Evolutionary conservation across 2,113 vertebrate genomes (phyloP).

Genomic region (Chaetops frenatus): DNA sequence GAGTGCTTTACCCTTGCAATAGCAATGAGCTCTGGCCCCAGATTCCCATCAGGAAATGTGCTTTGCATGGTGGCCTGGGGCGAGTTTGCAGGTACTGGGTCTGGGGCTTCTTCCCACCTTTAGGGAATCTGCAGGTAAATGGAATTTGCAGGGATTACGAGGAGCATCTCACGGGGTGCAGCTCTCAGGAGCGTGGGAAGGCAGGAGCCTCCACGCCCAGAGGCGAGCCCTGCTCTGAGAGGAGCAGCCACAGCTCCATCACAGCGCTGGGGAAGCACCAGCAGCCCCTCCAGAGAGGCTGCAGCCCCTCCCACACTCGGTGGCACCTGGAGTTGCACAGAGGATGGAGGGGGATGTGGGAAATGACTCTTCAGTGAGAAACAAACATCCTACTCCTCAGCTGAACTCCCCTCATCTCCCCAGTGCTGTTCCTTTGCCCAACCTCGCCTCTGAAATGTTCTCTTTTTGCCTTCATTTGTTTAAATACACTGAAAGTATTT

Average conservation of each 20-base stretch:
- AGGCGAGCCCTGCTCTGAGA: background rate
- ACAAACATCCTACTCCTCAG: background rate
- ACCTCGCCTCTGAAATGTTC: background rate
- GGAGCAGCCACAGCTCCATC: background rate
- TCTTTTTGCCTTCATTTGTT: background rate
- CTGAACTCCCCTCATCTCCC: background rate
- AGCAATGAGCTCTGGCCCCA: fast-evolving
- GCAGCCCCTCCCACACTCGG: fast-evolving
- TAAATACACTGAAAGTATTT: background rate
- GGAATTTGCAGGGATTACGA: background rate
- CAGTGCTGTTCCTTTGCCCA: background rate
- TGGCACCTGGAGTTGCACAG: background rate
- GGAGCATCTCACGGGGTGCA: background rate
- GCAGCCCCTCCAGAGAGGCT: fast-evolving
- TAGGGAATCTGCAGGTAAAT: fast-evolving
- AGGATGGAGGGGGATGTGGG: background rate
- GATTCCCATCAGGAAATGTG: background rate
- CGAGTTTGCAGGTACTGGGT: background rate
- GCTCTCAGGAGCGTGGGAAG: background rate
- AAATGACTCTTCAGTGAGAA: background rate
- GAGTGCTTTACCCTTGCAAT: background rate
- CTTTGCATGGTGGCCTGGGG: background rate
- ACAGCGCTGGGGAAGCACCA: background rate
- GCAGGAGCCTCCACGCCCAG: background rate
- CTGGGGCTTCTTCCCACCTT: background rate